Percentiles rank a stretch among this genome's conserved stretches.
Conservation (phyloP, 2,888 invertebrate genomes). For the Drosophila monieri region DNA sequence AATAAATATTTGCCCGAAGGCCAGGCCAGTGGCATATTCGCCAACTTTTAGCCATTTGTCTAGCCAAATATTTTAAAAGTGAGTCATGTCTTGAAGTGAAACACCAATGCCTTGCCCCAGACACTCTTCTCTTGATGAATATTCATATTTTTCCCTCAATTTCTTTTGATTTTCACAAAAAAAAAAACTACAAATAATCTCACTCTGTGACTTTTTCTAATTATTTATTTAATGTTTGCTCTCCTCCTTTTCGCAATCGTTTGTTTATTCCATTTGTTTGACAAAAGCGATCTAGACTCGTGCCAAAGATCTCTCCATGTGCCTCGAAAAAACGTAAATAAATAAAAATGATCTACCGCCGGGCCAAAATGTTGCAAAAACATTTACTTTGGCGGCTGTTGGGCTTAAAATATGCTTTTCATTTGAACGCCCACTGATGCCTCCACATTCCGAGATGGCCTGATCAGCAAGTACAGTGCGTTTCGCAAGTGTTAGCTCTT, state of each 20-base stretch:
- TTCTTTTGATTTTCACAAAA: conserved; percentile 50
- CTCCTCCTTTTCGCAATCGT: background rate
- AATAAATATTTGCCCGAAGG: conserved; percentile 4
- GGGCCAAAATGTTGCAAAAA: conserved; percentile 25
- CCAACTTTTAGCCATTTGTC: conserved; percentile 4
- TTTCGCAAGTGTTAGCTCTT: background rate
- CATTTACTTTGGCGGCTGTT: conserved; percentile 12
- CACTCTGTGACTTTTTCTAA: conserved; percentile 11
- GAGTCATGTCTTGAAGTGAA: conserved; percentile 15
- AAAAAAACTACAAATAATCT: conserved; percentile 37
- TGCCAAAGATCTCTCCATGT: conserved; percentile 10
- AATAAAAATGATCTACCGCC: conserved; percentile 32
- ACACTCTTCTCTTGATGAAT: conserved; percentile 31
- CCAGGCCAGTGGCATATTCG: conserved; percentile 8
- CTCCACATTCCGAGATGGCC: conserved; percentile 6
- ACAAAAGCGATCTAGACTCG: conserved; percentile 17
- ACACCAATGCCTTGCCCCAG: conserved; percentile 30
- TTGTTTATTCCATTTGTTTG: conserved; percentile 31
- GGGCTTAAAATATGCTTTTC: conserved; percentile 6
- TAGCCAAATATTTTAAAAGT: conserved; percentile 10
- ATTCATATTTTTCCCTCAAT: conserved; percentile 24
- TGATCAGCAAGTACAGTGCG: conserved; percentile 6
- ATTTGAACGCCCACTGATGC: conserved; percentile 10
- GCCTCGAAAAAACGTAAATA: conserved; percentile 13
- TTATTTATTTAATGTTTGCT: background rate